Evolutionary conservation across 2,797 vertebrate genomes (phyloP).

Genomic region (Hylomyscus alleni): DNA sequence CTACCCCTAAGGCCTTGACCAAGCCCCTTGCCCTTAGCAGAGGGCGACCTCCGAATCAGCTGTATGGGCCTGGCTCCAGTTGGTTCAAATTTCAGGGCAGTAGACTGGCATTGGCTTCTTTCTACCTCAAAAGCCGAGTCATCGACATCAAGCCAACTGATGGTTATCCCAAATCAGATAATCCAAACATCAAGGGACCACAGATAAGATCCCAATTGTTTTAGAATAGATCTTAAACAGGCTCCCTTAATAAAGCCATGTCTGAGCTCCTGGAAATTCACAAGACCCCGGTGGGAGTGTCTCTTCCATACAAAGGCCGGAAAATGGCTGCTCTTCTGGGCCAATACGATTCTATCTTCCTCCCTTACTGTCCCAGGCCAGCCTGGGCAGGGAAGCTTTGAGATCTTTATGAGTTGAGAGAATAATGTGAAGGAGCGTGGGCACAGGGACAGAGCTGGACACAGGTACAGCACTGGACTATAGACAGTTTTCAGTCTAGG

Average conservation of each 20-base stretch:
- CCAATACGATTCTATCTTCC: background rate
- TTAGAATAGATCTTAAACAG: background rate
- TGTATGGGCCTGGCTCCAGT: slow-evolving; percentile 40
- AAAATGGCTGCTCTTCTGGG: background rate
- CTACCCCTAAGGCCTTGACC: background rate
- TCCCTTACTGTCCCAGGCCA: background rate
- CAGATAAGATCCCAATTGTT: background rate
- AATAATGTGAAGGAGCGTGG: background rate
- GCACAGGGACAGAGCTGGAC: background rate
- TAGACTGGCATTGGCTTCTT: slow-evolving; percentile 20
- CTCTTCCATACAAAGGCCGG: background rate
- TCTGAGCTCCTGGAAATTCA: background rate
- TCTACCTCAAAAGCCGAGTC: slow-evolving; percentile 9
- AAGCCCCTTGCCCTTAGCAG: slow-evolving; percentile 39
- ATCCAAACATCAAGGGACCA: background rate
- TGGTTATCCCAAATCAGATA: background rate
- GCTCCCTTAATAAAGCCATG: background rate
- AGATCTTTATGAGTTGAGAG: background rate
- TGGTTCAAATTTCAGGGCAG: slow-evolving; percentile 73
- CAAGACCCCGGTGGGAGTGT: background rate
- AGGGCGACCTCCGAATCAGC: slow-evolving; percentile 67
- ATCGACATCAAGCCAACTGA: background rate
- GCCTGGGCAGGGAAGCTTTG: background rate
- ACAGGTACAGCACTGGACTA: background rate
- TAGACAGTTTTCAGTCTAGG: background rate